phyloP scores from a whole-genome alignment of 2,888 invertebrate genomes.

The Tribolium freemani region DNA sequence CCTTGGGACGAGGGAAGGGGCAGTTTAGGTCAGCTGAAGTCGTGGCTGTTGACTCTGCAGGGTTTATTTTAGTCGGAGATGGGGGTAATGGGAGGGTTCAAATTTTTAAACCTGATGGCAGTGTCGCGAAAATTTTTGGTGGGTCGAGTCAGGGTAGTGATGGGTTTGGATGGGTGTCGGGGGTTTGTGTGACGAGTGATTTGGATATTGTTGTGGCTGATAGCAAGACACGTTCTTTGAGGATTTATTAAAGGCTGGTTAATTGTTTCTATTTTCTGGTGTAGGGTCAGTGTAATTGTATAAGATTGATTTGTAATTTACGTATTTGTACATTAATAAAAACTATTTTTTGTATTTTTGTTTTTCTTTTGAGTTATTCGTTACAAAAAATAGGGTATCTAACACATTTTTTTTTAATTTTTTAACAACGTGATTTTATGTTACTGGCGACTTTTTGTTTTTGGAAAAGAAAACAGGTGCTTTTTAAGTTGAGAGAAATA shows the following conservation, averaged over 20 bases:
- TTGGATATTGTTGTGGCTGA: slow-evolving; percentile 76
- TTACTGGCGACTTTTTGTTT: not conserved
- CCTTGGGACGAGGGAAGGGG: slow-evolving; percentile 76
- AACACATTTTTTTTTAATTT: no score
- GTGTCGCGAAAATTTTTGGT: slow-evolving; percentile 78
- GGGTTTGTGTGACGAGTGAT: slow-evolving; percentile 74
- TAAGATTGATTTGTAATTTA: no score
- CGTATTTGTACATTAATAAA: no score
- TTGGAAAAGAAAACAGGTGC: no score
- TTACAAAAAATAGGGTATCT: no score
- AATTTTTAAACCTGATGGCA: slow-evolving; percentile 80
- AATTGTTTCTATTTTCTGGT: no score
- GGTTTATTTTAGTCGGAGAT: slow-evolving; percentile 84
- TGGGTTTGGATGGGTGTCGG: slow-evolving; percentile 79
- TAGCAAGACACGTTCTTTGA: slow-evolving; percentile 71
- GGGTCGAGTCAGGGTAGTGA: slow-evolving; percentile 59
- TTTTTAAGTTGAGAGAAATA: no score
- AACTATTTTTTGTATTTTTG: no score
- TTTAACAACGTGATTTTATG: no score
- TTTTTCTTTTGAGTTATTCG: no score
- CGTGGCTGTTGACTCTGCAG: slow-evolving; percentile 78
- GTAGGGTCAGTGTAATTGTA: no score
- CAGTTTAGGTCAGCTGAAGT: slow-evolving; percentile 83
- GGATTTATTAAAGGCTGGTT: slow-evolving; percentile 62
- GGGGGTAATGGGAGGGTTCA: slow-evolving; percentile 84